These are phyloP conservation scores for Leguminivora glycinivorella DNA, from an alignment of 1,140 invertebrate genomes.

Conservation along the genomic window DNA sequence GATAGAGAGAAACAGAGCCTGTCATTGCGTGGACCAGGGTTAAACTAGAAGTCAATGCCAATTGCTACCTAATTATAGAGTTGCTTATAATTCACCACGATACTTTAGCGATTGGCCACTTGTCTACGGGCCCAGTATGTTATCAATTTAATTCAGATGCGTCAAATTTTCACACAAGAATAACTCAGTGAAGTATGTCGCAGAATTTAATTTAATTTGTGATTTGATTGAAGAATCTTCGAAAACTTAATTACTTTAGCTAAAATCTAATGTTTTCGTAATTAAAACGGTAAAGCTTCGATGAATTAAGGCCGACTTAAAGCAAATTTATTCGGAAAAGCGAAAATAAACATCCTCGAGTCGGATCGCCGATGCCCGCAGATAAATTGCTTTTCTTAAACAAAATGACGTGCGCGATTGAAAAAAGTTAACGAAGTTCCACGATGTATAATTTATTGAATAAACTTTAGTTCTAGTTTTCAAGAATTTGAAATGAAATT, in stretches of 20 bases:
- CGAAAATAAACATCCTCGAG: conserved; percentile 13
- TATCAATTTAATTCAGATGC: background rate
- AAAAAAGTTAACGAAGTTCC: conserved; percentile 18
- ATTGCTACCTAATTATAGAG: no score
- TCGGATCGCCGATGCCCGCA: conserved; percentile 14
- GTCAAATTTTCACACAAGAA: background rate
- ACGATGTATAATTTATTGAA: conserved; percentile 4
- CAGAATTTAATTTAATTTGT: conserved; percentile 3
- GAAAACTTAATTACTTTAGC: conserved; percentile 11
- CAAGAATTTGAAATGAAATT: background rate
- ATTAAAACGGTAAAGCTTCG: conserved; percentile 22
- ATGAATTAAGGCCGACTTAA: conserved; percentile 17
- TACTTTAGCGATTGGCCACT: no score
- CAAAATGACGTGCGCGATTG: conserved; percentile 11
- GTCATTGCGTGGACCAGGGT: no score
- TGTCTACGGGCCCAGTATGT: background rate
- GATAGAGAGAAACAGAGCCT: no score
- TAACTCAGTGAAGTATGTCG: background rate
- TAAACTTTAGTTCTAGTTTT: background rate
- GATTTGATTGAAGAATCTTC: conserved; percentile 12
- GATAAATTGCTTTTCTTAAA: conserved; percentile 28
- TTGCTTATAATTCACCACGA: no score
- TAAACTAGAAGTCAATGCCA: no score
- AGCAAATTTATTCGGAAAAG: conserved; percentile 24
- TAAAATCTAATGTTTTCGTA: conserved; percentile 13